Evolutionary conservation across 1,140 invertebrate genomes (phyloP), one percentile per base, ranked within the genome.

Genomic region (Drosophila carrolli): DNA sequence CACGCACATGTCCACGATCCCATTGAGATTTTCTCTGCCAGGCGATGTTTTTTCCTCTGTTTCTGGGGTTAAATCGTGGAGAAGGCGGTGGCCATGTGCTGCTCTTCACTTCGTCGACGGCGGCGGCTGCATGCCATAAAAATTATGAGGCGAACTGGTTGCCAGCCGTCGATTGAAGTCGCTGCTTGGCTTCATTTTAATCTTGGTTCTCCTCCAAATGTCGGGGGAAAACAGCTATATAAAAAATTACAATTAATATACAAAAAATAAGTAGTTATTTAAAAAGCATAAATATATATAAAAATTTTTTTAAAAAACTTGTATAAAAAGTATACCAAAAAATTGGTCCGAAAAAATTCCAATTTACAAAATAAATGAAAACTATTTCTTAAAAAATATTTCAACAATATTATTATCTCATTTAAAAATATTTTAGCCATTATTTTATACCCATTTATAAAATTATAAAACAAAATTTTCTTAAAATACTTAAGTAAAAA

Each of bases 111-210:
- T 55, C 48, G 32, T 44, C 43, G 41, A 55, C 55, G 54, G 38
- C 47, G 71, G 43, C 70, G 60, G 79, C 32, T 74, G 70, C 40
- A 77, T 57, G 71, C 62, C 81, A 85, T 85, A 85, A 89, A 88
- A 80, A 67, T 83, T 55, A 88, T 82, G 84, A 71, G 61, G 76
- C 83, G 65, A 77, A 77, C 85, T 89, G 84, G 80, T 88, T 83
- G 83, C 83, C 70, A 46, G 19, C 14, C 48, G 29, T 44, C 57
- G 27, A 53, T 61, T 37, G 60, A 66, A 50, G 44, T 55, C 59
- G 10, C 38, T 41, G 47, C 35, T 32, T 40, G 29, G 44, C 27
- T 38, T 27, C 6, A 13, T 10, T 16, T 43, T 11, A 41, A 23
- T 9, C 38, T 41, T 29, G 9, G 5, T 5, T 43, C 5, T 19